Evolutionary conservation across 1,140 invertebrate species (phyloP).

Genomic region (Apocrypta bakeri): DNA sequence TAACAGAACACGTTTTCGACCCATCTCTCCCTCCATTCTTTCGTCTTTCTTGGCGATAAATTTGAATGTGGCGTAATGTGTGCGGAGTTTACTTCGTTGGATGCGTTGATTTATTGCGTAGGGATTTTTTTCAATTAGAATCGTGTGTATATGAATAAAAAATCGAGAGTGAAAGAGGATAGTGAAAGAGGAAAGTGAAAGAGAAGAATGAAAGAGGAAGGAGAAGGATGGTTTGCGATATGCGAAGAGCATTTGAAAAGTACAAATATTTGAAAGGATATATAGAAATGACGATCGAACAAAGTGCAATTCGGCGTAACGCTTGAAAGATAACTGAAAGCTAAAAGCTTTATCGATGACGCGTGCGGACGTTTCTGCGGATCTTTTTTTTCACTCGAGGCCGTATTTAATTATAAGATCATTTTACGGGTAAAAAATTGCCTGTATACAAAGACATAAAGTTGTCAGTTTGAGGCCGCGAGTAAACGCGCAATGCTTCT

Average conservation of each 20-base stretch:
- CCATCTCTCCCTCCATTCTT: background rate
- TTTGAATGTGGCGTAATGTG: background rate
- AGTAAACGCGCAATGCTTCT: background rate
- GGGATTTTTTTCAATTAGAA: background rate
- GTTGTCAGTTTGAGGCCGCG: slow-evolving; percentile 1
- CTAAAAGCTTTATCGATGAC: slow-evolving; percentile 47
- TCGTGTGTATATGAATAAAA: background rate
- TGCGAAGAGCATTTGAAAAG: background rate
- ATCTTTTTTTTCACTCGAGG: slow-evolving; percentile 23
- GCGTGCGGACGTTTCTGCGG: slow-evolving; percentile 6
- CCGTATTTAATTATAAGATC: slow-evolving; percentile 43
- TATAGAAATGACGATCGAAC: slow-evolving; percentile 27
- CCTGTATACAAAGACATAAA: slow-evolving; percentile 27
- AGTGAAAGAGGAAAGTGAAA: no score
- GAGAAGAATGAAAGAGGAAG: background rate
- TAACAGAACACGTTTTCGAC: slow-evolving; percentile 8
- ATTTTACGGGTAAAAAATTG: slow-evolving; percentile 17
- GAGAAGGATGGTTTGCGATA: background rate
- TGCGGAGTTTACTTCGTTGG: background rate
- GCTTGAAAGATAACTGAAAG: slow-evolving; percentile 27
- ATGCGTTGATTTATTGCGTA: no score
- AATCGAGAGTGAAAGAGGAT: background rate
- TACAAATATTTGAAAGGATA: slow-evolving; percentile 23
- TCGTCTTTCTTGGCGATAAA: background rate
- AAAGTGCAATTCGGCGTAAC: slow-evolving; percentile 20